A percentile compares a stretch with the other conserved stretches of the same genome.
phyloP scores from a whole-genome alignment of 2,797 vertebrate genomes.

The Spea hammondii region DNA sequence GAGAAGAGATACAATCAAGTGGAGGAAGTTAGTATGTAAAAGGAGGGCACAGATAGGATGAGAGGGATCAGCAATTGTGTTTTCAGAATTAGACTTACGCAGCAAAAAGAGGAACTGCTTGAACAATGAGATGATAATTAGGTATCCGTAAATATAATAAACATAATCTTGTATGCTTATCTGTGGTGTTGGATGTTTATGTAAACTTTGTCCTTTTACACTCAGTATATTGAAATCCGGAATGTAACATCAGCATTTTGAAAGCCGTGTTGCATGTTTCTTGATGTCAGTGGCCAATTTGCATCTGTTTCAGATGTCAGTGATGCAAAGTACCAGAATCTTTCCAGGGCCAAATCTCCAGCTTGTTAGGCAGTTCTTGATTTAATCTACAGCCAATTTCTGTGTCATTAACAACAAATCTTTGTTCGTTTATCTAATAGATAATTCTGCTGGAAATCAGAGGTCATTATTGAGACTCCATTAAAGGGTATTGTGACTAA shows the following conservation, averaged over 20 bases:
- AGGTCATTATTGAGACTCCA: not conserved
- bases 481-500: not conserved
- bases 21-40: constrained; percentile 42
- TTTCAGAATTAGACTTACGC: constrained; percentile 31
- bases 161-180: constrained; percentile 41
- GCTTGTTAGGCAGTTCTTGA: constrained; percentile 4
- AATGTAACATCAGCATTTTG: constrained; percentile 7
- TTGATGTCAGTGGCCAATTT: not conserved
- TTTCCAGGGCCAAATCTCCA: not conserved
- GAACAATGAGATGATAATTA: constrained; percentile 46
- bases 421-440: constrained; percentile 2
- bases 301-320: not conserved
- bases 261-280: not conserved
- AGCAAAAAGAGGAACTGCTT: constrained; percentile 44
- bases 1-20: constrained; percentile 49
- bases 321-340: not conserved
- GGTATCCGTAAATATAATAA: constrained; percentile 41
- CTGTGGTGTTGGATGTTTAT: constrained; percentile 24
- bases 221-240: constrained; percentile 22
- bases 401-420: not conserved
- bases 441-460: not conserved
- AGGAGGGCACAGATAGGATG: constrained; percentile 34
- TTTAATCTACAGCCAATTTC: constrained; percentile 7
- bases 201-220: constrained; percentile 21
- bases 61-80: constrained; percentile 20